phyloP scores from a whole-genome alignment of 2,888 invertebrate genomes.

The Therioaphis trifolii region DNA sequence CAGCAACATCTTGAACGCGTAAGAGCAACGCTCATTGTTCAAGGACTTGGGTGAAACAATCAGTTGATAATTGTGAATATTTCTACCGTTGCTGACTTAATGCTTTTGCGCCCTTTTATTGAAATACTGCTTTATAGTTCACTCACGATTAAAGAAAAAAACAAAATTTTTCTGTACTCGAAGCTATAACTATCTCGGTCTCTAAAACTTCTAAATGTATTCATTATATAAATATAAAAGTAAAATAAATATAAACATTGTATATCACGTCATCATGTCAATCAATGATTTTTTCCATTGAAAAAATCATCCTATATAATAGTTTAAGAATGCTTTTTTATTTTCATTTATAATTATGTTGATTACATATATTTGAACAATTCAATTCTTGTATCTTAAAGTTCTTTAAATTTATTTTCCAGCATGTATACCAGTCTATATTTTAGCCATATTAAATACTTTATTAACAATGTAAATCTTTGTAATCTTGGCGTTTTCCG shows the following conservation, averaged over 20 bases:
- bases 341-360: background rate
- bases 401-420: background rate
- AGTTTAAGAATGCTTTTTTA: background rate
- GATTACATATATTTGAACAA: background rate
- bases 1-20: background rate
- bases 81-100: background rate
- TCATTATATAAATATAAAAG: background rate
- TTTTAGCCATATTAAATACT: background rate
- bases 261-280: background rate
- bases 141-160: background rate
- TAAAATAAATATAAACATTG: background rate
- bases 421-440: background rate
- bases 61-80: constrained; percentile 22
- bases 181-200: background rate
- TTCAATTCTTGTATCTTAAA: background rate
- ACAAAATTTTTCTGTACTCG: constrained; percentile 30
- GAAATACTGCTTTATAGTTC: background rate
- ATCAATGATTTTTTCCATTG: background rate
- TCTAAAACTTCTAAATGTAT: background rate
- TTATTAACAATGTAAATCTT: background rate
- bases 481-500: constrained; percentile 13
- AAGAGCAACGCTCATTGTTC: constrained; percentile 13
- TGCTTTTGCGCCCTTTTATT: background rate
- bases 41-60: constrained; percentile 7
- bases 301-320: background rate